Conservation (phyloP, 64 coral and sea anemone species). For the Dendrophyllia cribrosa region DNA sequence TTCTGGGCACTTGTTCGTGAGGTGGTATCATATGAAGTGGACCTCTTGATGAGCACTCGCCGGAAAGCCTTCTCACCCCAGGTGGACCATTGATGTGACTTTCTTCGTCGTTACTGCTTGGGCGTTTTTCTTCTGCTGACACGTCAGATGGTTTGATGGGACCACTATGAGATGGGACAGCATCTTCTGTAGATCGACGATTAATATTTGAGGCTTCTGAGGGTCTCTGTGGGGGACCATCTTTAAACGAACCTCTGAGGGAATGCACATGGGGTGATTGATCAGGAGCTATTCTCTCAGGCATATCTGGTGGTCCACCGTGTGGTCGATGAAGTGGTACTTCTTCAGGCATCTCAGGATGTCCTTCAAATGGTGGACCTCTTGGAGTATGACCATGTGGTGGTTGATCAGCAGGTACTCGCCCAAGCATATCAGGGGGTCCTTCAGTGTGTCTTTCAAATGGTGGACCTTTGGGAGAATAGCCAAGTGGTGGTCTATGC, state of each 20-base stretch:
- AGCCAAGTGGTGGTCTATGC: neutral
- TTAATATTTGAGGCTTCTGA: neutral
- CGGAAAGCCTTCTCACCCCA: neutral
- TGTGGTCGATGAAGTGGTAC: constrained; percentile 17
- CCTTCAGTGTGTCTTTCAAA: neutral
- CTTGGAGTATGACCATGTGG: constrained; percentile 21
- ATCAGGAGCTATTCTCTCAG: constrained; percentile 1
- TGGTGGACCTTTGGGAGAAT: constrained; percentile 36
- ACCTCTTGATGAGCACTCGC: neutral
- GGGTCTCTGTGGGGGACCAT: neutral
- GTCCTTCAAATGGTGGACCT: neutral
- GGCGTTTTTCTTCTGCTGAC: neutral
- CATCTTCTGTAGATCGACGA: neutral
- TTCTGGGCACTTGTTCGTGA: constrained; percentile 17
- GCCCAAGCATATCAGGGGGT: neutral
- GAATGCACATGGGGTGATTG: constrained; percentile 20
- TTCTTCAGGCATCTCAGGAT: neutral
- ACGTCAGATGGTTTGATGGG: neutral
- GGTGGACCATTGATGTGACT: constrained; percentile 1
- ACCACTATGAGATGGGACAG: neutral
- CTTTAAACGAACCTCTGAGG: constrained; percentile 17
- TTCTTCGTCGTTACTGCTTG: neutral
- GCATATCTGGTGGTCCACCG: neutral
- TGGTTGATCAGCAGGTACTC: constrained; percentile 22
- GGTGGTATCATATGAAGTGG: neutral